These are phyloP conservation scores for Heptranchias perlo DNA, from an alignment of 2,113 vertebrate species.

Conservation along the genomic window DNA sequence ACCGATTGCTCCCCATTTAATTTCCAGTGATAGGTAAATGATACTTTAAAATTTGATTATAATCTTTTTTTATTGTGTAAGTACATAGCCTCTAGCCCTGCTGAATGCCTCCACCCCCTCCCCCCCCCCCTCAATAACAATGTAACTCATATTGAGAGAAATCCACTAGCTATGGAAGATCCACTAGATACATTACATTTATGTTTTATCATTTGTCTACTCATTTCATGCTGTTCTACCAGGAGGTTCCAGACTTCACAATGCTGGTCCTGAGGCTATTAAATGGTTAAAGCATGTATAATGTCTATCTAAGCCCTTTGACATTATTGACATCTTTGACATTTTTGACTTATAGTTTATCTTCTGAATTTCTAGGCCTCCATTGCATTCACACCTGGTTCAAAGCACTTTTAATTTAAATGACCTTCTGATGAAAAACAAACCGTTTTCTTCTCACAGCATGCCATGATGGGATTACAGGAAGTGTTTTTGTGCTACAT, in stretches of 20 bases:
- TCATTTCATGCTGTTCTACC: background rate
- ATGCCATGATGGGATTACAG: background rate
- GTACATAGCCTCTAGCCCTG: background rate
- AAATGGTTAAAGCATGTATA: background rate
- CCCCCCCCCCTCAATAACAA: background rate
- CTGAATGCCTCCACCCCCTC: background rate
- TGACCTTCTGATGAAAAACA: slow-evolving; percentile 1
- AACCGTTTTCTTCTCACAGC: background rate
- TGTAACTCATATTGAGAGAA: background rate
- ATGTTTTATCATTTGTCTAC: background rate
- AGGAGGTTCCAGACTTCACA: background rate
- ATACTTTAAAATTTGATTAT: background rate
- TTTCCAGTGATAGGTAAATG: background rate
- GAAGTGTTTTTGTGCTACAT: background rate
- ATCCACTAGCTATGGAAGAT: background rate
- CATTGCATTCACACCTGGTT: background rate
- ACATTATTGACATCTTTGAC: background rate
- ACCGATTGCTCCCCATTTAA: background rate
- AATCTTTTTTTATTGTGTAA: background rate
- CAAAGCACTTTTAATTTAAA: slow-evolving; percentile 14
- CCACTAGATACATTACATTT: background rate
- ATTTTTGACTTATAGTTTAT: background rate
- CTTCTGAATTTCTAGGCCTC: background rate
- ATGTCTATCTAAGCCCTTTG: background rate
- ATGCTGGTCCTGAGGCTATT: background rate